phyloP scores from a whole-genome alignment of 2,888 invertebrate species.

The Patella pellucida region DNA sequence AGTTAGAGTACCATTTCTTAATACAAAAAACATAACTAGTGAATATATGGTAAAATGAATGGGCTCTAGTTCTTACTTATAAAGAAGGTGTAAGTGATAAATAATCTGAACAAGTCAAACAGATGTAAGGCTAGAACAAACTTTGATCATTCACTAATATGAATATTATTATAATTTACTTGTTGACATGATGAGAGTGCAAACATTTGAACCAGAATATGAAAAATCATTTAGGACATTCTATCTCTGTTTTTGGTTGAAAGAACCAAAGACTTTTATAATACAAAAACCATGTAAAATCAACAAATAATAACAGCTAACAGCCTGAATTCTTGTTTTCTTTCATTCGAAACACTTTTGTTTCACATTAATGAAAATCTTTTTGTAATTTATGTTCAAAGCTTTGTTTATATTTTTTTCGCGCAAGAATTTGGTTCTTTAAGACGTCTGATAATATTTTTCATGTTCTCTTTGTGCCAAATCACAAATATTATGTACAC shows the following conservation, averaged over 20 bases:
- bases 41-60: too few species aligned
- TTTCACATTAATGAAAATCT: slow-evolving; percentile 3
- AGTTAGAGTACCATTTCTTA: too few species aligned
- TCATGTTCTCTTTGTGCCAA: too few species aligned
- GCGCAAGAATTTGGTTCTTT: too few species aligned
- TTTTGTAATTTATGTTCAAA: slow-evolving; percentile 3
- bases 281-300: background rate
- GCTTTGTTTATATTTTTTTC: background rate
- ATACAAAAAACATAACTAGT: too few species aligned
- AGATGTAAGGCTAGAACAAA: background rate
- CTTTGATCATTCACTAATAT: background rate
- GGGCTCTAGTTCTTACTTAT: too few species aligned
- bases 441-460: too few species aligned
- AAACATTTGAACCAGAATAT: background rate
- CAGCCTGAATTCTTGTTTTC: background rate
- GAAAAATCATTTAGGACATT: background rate
- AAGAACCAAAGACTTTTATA: background rate
- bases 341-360: background rate
- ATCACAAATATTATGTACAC: too few species aligned
- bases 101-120: too few species aligned
- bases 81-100: too few species aligned
- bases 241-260: background rate
- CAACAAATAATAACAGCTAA: background rate
- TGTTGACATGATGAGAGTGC: background rate
- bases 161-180: background rate